phyloP scores from a whole-genome alignment of 2,113 vertebrate species.

The Gallinago media region DNA sequence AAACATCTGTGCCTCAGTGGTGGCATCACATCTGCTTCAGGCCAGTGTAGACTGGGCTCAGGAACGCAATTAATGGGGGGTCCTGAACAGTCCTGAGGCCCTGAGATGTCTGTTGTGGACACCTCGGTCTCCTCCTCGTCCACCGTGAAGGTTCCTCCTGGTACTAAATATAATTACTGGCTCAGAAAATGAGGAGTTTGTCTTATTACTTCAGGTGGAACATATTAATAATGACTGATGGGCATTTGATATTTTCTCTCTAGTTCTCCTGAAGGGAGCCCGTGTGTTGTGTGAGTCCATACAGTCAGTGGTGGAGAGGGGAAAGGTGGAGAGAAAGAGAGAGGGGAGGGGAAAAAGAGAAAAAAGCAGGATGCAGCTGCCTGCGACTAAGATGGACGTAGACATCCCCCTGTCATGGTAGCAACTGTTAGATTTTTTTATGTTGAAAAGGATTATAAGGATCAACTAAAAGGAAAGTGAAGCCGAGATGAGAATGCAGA shows the following conservation, averaged over 20 bases:
- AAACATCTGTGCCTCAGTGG: background rate
- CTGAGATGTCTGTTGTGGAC: background rate
- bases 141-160: background rate
- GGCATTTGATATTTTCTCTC: background rate
- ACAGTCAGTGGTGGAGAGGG: too few species aligned
- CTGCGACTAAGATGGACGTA: background rate
- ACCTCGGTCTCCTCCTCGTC: background rate
- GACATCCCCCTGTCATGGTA: background rate
- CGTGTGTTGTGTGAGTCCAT: background rate
- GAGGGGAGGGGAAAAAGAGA: too few species aligned
- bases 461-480: background rate
- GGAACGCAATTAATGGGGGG: background rate
- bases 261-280: background rate
- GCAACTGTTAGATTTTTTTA: conserved; percentile 15
- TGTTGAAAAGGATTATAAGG: background rate
- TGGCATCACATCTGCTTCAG: background rate
- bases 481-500: background rate
- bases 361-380: background rate
- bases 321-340: background rate
- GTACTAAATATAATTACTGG: background rate
- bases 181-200: background rate
- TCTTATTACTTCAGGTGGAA: background rate
- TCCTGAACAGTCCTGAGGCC: background rate
- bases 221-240: background rate
- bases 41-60: background rate